These are phyloP conservation scores for Amphipoea lucens DNA, from an alignment of 2,888 invertebrate genomes.

Conservation along the genomic window DNA sequence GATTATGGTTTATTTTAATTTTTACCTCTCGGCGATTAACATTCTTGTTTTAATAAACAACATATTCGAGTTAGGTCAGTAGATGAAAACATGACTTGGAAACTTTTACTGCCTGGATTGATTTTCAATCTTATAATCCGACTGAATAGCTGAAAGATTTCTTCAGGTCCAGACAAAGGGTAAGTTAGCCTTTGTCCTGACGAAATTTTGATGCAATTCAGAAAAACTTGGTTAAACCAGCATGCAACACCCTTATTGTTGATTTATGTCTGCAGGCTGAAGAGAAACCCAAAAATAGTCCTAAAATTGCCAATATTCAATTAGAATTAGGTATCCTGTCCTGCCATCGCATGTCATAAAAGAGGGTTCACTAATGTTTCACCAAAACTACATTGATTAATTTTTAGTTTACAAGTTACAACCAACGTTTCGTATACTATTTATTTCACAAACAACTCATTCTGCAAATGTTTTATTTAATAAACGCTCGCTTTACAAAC, in stretches of 20 bases:
- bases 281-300: background rate
- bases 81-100: slow-evolving; percentile 3
- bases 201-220: background rate
- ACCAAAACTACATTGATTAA: too few species aligned
- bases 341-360: slow-evolving; percentile 19
- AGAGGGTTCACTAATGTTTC: too few species aligned
- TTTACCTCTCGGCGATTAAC: slow-evolving; percentile 65
- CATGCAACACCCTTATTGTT: background rate
- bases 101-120: background rate
- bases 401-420: too few species aligned
- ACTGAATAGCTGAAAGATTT: background rate
- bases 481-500: too few species aligned
- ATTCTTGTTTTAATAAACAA: slow-evolving; percentile 48
- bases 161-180: background rate
- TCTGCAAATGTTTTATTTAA: too few species aligned
- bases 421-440: too few species aligned
- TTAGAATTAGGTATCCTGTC: background rate
- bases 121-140: background rate
- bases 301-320: slow-evolving; percentile 12
- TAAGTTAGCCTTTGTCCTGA: background rate
- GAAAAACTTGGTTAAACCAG: background rate
- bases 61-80: slow-evolving; percentile 9
- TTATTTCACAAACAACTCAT: too few species aligned
- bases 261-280: background rate
- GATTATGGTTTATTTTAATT: slow-evolving; percentile 70